phyloP scores from a whole-genome alignment of 2,797 vertebrate species.

The Nannoperca obscura region DNA sequence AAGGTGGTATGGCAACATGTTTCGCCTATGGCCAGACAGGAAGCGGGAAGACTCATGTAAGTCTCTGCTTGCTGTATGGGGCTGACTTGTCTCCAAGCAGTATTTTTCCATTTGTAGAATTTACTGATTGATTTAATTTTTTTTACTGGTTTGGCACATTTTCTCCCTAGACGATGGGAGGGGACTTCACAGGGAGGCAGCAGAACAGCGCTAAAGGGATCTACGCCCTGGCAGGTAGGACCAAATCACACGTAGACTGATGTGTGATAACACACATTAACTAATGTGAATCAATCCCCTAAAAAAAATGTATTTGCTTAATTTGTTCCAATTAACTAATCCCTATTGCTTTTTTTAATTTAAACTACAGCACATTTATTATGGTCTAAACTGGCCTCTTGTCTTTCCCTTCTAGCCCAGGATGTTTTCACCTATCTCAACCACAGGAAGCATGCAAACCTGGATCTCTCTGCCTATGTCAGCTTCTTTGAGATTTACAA shows the following conservation, averaged over 20 bases:
- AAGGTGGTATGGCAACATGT: slow-evolving; percentile 91
- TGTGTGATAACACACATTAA: too few relatives aligned
- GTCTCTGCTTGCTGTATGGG: slow-evolving; percentile 53
- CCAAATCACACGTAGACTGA: background rate
- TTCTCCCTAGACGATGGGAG: slow-evolving; percentile 93
- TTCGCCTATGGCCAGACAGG: slow-evolving; percentile 98
- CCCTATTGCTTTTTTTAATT: background rate
- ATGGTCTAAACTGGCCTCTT: background rate
- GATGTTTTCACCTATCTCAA: slow-evolving; percentile 92
- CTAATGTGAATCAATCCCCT: background rate
- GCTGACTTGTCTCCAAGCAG: background rate
- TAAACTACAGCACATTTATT: background rate
- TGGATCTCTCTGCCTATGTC: slow-evolving; percentile 89
- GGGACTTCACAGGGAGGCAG: slow-evolving; percentile 91
- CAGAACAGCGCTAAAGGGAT: slow-evolving; percentile 94
- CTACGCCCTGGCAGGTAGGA: slow-evolving; percentile 93
- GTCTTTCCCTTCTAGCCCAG: slow-evolving; percentile 84
- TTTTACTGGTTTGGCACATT: background rate
- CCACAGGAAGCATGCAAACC: slow-evolving; percentile 85
- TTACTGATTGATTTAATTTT: background rate
- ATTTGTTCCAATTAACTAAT: background rate
- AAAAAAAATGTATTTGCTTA: too few relatives aligned
- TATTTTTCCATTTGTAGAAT: background rate
- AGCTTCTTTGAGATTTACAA: slow-evolving; percentile 99
- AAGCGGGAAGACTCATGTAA: slow-evolving; percentile 98